Percentiles rank a stretch among this genome's conserved stretches.
Conservation (phyloP, 92 coral and sea anemone species). For the Phenganax marumi region DNA sequence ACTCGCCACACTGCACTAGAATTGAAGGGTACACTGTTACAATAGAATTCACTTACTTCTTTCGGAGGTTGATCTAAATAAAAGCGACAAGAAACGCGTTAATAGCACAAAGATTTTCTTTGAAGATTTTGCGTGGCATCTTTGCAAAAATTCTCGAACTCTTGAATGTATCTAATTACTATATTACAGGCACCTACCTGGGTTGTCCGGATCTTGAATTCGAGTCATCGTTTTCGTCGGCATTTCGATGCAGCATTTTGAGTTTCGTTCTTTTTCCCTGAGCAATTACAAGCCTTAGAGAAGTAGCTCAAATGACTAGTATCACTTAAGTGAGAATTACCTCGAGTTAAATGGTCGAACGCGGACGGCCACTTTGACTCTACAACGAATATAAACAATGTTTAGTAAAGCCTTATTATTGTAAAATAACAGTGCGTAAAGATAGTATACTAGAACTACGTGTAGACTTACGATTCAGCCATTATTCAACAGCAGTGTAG, state of each 20-base stretch:
- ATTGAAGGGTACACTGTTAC: not conserved
- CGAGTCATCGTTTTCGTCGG: slow-evolving; percentile 77
- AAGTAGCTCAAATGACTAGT: not conserved
- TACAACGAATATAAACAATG: slow-evolving; percentile 31
- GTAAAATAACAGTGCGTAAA: not conserved
- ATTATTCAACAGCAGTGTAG: slow-evolving; percentile 15
- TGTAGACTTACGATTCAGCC: slow-evolving; percentile 84
- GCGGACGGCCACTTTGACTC: slow-evolving; percentile 99
- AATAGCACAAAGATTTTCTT: not conserved
- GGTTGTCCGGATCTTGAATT: slow-evolving; percentile 82
- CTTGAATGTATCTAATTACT: not conserved
- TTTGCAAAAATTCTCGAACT: not conserved
- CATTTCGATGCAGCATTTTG: slow-evolving; percentile 88
- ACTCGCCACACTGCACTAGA: not conserved
- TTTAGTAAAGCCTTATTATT: not conserved
- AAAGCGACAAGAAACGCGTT: slow-evolving; percentile 14
- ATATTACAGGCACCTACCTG: slow-evolving; percentile 65
- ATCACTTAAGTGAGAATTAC: slow-evolving; percentile 46
- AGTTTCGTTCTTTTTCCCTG: slow-evolving; percentile 86
- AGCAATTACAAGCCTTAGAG: not conserved
- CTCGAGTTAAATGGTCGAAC: slow-evolving; percentile 98
- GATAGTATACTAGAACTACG: not conserved
- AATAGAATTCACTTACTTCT: slow-evolving; percentile 65
- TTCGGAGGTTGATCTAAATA: slow-evolving; percentile 81
- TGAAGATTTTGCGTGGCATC: not conserved